Evolutionary conservation across 2,113 vertebrate species (phyloP).

Genomic region (Merops nubicus): DNA sequence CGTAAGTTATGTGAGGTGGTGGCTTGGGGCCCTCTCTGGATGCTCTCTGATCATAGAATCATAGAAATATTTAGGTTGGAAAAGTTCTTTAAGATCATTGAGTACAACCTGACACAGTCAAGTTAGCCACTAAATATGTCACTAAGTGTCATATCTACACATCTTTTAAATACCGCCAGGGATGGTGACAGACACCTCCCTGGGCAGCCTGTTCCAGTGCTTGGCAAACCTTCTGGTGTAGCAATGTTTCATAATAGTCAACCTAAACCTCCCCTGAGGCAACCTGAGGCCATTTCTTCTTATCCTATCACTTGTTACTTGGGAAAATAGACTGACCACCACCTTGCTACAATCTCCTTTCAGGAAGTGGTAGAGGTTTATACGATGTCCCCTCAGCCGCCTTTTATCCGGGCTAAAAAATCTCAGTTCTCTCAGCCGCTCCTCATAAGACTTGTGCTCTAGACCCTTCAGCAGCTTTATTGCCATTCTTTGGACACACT

Average conservation of each 20-base stretch:
- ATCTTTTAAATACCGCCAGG: not conserved
- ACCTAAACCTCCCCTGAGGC: not conserved
- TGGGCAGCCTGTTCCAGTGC: not conserved
- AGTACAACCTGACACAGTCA: not conserved
- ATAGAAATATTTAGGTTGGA: not conserved
- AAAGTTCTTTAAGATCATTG: not conserved
- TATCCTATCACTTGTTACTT: not conserved
- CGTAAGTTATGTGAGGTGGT: not conserved
- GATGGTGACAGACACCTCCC: not conserved
- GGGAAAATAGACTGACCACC: not conserved
- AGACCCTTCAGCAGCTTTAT: not conserved
- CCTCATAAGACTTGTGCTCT: not conserved
- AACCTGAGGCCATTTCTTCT: not conserved
- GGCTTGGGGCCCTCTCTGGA: fast-evolving
- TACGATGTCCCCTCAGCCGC: not conserved
- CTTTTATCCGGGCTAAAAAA: not conserved
- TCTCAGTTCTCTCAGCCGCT: not conserved
- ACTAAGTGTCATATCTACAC: not conserved
- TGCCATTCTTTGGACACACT: not conserved
- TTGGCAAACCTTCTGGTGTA: not conserved
- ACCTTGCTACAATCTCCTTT: not conserved
- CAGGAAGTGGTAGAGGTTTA: not conserved
- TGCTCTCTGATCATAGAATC: not conserved
- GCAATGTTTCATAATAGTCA: not conserved
- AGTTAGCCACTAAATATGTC: not conserved